These are phyloP conservation scores for Cyrtodaria siliqua DNA, from an alignment of 2,888 invertebrate species.

Conservation along the genomic window DNA sequence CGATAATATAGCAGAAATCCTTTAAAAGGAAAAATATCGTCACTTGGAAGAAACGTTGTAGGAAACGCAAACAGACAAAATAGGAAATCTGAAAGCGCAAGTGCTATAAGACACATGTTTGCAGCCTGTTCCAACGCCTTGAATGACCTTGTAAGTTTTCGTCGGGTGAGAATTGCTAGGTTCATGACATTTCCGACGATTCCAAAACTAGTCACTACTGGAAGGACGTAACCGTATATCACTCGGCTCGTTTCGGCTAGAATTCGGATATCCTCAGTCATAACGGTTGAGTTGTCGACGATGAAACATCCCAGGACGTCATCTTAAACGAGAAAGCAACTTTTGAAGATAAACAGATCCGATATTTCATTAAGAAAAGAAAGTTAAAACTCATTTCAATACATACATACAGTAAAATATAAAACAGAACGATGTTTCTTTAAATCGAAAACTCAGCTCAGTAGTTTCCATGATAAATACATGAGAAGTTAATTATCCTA, in stretches of 20 bases:
- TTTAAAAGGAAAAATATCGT: slow-evolving; percentile 88
- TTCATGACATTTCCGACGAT: slow-evolving; percentile 93
- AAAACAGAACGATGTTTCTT: too few species aligned
- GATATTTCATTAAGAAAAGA: too few species aligned
- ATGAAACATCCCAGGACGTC: slow-evolving; percentile 41
- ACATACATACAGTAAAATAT: too few species aligned
- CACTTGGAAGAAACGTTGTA: slow-evolving; percentile 84
- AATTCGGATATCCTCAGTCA: slow-evolving; percentile 44
- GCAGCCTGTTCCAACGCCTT: slow-evolving; percentile 93
- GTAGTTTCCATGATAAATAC: too few species aligned
- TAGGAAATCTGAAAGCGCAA: slow-evolving; percentile 92
- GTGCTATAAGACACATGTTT: slow-evolving; percentile 91
- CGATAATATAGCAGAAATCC: slow-evolving; percentile 78
- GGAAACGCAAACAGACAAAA: slow-evolving; percentile 87
- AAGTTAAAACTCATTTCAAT: too few species aligned
- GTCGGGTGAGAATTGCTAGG: slow-evolving; percentile 91
- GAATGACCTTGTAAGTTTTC: slow-evolving; percentile 81
- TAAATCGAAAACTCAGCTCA: too few species aligned
- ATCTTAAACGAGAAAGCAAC: slow-evolving; percentile 31
- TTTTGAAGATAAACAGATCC: too few species aligned
- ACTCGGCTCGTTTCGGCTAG: slow-evolving; percentile 70
- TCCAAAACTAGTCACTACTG: slow-evolving; percentile 90
- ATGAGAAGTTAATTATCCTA: too few species aligned
- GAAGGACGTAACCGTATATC: slow-evolving; percentile 87
- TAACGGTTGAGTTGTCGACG: slow-evolving; percentile 46